phyloP scores from a whole-genome alignment of 2,888 invertebrate species.

The Aleiodes alternator region DNA sequence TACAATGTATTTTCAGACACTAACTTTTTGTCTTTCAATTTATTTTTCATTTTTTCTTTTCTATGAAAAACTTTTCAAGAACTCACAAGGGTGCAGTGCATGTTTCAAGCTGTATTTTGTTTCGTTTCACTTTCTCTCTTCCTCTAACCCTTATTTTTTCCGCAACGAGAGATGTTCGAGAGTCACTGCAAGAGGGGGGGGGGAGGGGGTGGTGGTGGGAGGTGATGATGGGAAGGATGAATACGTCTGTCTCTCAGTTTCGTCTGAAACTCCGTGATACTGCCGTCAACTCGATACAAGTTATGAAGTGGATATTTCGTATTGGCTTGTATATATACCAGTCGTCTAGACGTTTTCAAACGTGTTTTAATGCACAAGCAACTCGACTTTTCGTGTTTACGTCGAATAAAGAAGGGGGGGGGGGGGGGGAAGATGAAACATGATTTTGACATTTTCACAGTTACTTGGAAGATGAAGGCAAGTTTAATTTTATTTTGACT shows the following conservation, averaged over 20 bases:
- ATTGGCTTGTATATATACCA: constrained; percentile 52
- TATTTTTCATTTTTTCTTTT: not conserved
- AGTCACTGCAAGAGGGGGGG: not conserved
- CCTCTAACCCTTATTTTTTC: constrained; percentile 38
- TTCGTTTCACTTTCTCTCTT: constrained; percentile 15
- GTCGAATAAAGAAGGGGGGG: not conserved
- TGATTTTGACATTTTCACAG: constrained; percentile 49
- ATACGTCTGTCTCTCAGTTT: constrained; percentile 26
- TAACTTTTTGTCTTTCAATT: not conserved
- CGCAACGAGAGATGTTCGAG: constrained; percentile 17
- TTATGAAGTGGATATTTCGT: constrained; percentile 57
- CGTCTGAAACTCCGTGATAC: constrained; percentile 29
- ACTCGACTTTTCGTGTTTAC: constrained; percentile 18
- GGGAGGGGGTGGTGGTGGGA: not conserved
- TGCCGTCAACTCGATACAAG: constrained; percentile 55
- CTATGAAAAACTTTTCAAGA: not conserved
- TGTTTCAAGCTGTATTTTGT: constrained; percentile 23
- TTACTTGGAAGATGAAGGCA: not conserved
- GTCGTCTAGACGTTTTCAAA: constrained; percentile 56
- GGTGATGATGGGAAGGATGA: not conserved
- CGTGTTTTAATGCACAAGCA: constrained; percentile 24
- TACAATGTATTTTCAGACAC: not conserved
- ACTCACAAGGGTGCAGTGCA: not conserved
- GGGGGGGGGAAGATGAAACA: constrained; percentile 29
- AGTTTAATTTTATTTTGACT: no score